A percentile compares a stretch with the other conserved stretches of the same genome.
These are phyloP conservation scores for Phymastichus coffea DNA, from an alignment of 1,140 invertebrate genomes.

Conservation along the genomic window DNA sequence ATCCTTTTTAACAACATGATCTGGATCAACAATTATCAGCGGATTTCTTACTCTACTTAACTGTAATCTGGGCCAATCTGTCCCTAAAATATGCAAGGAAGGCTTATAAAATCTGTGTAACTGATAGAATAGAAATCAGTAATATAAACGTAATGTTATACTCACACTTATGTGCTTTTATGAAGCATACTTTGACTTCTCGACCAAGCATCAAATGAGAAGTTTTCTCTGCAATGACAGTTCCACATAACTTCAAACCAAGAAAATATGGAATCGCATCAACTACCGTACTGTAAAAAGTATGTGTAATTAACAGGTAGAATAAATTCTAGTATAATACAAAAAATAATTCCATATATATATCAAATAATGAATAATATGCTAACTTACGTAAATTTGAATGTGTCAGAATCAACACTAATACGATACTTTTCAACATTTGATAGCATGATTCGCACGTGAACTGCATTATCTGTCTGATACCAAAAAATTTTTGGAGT, in stretches of 20 bases:
- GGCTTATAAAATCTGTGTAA: neutral
- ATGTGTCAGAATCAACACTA: conserved; percentile 34
- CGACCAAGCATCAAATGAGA: conserved; percentile 39
- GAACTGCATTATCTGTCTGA: conserved; percentile 42
- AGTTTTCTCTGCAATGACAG: conserved; percentile 44
- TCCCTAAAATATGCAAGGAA: conserved; percentile 29
- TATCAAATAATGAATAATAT: conserved; percentile 2
- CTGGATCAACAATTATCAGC: conserved; percentile 37
- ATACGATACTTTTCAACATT: conserved; percentile 46
- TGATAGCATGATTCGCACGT: conserved; percentile 42
- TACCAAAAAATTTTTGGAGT: conserved; percentile 47
- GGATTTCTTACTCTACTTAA: conserved; percentile 32
- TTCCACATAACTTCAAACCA: conserved; percentile 44
- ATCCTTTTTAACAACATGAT: conserved; percentile 33
- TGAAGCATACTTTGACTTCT: conserved; percentile 46
- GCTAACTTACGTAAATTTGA: conserved; percentile 44
- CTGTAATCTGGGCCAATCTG: conserved; percentile 44
- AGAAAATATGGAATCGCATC: conserved; percentile 39
- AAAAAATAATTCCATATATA: neutral
- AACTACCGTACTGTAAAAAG: conserved; percentile 39
- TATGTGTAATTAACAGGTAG: neutral
- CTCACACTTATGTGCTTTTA: conserved; percentile 48
- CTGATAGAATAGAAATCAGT: neutral
- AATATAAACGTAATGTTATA: conserved; percentile 5
- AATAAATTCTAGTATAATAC: conserved; percentile 6